These are phyloP conservation scores for Acrobeloides nanus DNA, from an alignment of 2,888 invertebrate genomes.

Conservation along the genomic window DNA sequence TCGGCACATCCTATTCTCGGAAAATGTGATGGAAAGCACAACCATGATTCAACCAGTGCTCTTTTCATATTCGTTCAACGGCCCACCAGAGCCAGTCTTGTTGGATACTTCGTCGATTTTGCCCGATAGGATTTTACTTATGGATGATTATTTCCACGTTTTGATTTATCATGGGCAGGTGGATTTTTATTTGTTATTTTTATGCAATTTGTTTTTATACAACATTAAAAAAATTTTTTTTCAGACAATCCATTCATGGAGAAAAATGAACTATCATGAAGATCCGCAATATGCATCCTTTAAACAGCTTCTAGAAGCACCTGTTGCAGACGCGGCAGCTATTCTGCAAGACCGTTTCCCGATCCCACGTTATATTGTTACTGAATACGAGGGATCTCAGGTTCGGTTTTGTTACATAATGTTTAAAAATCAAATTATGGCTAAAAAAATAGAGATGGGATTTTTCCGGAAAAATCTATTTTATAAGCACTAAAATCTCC, in stretches of 20 bases:
- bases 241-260: conserved; percentile 94
- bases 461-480: too few relatives aligned
- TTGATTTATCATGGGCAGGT: conserved; percentile 96
- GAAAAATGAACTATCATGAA: conserved; percentile 86
- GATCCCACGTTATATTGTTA: conserved; percentile 96
- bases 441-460: too few relatives aligned
- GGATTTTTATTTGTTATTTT: not conserved
- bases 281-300: conserved; percentile 96
- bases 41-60: conserved; percentile 99
- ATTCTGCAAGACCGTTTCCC: conserved; percentile 92
- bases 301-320: conserved; percentile 86
- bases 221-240: conserved; percentile 10
- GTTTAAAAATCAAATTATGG: not conserved
- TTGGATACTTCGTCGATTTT: conserved; percentile 95
- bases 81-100: conserved; percentile 68
- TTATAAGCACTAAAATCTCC: too few relatives aligned
- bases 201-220: conserved; percentile 7
- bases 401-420: too few relatives aligned
- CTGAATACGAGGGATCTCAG: conserved; percentile 97
- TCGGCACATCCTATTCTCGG: conserved; percentile 91
- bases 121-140: conserved; percentile 88
- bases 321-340: conserved; percentile 92
- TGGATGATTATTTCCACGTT: conserved; percentile 99
- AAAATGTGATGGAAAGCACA: conserved; percentile 89
- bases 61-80: conserved; percentile 91